phyloP scores from a whole-genome alignment of 1,140 invertebrate species.

The Ceratina calcarata region DNA sequence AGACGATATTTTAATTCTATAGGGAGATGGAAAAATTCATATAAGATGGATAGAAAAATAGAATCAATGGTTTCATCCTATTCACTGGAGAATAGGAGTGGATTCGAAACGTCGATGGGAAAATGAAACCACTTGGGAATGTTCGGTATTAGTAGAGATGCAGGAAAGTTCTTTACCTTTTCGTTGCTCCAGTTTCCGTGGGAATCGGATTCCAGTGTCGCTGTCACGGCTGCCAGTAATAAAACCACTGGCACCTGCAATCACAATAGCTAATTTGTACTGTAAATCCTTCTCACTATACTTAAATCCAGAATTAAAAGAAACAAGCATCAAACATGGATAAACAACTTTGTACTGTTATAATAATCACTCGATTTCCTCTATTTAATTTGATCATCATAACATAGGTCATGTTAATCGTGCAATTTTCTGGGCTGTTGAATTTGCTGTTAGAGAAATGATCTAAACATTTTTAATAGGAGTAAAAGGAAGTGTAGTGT shows the following conservation, averaged over 20 bases:
- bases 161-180: conserved; percentile 54
- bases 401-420: background rate
- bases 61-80: too few species aligned
- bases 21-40: background rate
- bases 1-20: too few species aligned
- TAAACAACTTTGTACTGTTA: too few species aligned
- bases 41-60: background rate
- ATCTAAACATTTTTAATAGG: background rate
- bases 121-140: conserved; percentile 23
- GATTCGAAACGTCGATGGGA: background rate
- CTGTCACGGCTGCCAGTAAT: conserved; percentile 68
- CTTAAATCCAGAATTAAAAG: too few species aligned
- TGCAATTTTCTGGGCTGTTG: background rate
- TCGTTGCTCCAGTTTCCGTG: conserved; percentile 56
- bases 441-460: too few species aligned
- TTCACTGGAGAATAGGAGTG: background rate
- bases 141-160: conserved; percentile 9
- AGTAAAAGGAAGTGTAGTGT: background rate
- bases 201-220: conserved; percentile 47
- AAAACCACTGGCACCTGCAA: conserved; percentile 71
- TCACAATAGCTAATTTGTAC: too few species aligned
- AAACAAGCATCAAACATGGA: too few species aligned
- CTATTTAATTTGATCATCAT: background rate
- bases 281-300: too few species aligned
- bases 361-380: background rate